Conservation (phyloP, 2,888 invertebrate species). For the Linnaemya tessellans region DNA sequence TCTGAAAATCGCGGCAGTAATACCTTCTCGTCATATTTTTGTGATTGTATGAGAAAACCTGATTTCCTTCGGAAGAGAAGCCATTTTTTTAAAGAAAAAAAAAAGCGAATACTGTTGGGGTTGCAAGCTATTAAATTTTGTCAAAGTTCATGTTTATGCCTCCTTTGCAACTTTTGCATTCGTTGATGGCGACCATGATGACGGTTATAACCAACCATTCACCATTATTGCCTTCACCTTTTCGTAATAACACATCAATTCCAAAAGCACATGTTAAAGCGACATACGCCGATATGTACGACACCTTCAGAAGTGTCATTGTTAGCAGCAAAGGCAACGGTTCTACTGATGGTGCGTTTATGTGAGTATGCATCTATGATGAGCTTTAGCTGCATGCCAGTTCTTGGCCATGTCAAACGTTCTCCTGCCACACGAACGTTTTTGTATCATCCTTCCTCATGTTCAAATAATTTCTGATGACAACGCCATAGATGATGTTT, state of each 20-base stretch:
- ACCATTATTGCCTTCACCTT: constrained; percentile 70
- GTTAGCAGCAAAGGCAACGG: constrained; percentile 55
- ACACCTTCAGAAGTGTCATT: constrained; percentile 71
- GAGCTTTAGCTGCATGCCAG: constrained; percentile 27
- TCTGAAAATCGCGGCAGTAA: too few species aligned
- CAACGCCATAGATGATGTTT: constrained; percentile 45
- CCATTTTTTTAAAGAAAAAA: background rate
- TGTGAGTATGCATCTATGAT: constrained; percentile 5
- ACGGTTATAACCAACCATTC: constrained; percentile 64
- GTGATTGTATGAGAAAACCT: too few species aligned
- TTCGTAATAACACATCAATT: constrained; percentile 71
- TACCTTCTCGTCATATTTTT: too few species aligned
- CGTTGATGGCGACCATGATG: constrained; percentile 35
- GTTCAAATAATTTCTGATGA: constrained; percentile 54
- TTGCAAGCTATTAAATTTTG: constrained; percentile 21
- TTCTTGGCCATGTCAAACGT: constrained; percentile 16
- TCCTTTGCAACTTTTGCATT: background rate
- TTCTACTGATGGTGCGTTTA: constrained; percentile 19
- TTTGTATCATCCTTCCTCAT: constrained; percentile 54
- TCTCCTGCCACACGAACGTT: constrained; percentile 25
- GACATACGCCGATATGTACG: constrained; percentile 69
- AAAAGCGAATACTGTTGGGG: too few species aligned
- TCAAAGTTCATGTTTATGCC: constrained; percentile 52
- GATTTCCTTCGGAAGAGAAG: too few species aligned
- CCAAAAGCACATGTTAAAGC: constrained; percentile 70